Conservation (phyloP, 1,140 invertebrate genomes). For the Zaprionus inermis region DNA sequence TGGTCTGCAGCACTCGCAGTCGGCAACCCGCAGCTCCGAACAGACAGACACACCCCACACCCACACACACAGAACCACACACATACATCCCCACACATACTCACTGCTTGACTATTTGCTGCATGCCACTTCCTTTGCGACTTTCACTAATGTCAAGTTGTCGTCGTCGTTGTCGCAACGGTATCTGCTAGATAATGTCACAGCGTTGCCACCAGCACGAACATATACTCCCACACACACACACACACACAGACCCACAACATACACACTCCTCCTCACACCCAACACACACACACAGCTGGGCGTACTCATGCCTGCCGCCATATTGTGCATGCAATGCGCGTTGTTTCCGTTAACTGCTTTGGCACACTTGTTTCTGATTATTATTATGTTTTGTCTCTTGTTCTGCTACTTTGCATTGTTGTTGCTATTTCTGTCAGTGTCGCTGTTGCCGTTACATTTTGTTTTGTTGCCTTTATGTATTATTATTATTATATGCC, state of each 20-base stretch:
- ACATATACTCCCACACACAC: slow-evolving; percentile 30
- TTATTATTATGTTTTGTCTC: slow-evolving; percentile 80
- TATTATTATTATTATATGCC: slow-evolving; percentile 69
- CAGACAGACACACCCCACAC: background rate
- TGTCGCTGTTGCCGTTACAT: slow-evolving; percentile 49
- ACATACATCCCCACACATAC: background rate
- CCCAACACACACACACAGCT: slow-evolving; percentile 5
- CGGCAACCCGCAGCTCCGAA: slow-evolving; percentile 12
- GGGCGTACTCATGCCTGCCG: slow-evolving; percentile 57
- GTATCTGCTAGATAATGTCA: slow-evolving; percentile 80
- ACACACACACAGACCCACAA: slow-evolving; percentile 12
- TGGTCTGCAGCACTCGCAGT: slow-evolving; percentile 26
- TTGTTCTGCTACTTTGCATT: slow-evolving; percentile 68
- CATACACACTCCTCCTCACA: slow-evolving; percentile 7
- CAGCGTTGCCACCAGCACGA: slow-evolving; percentile 49
- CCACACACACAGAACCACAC: background rate
- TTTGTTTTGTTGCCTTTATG: slow-evolving; percentile 68
- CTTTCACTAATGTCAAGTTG: slow-evolving; percentile 81
- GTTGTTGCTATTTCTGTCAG: slow-evolving; percentile 51
- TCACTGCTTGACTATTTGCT: slow-evolving; percentile 58
- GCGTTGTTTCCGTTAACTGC: slow-evolving; percentile 82
- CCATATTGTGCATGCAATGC: slow-evolving; percentile 79
- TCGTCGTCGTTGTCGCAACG: slow-evolving; percentile 63
- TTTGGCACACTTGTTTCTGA: slow-evolving; percentile 82
- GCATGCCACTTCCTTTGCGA: slow-evolving; percentile 78